phyloP scores from a whole-genome alignment of 2,113 vertebrate genomes.

The Nothocercus nigrocapillus region DNA sequence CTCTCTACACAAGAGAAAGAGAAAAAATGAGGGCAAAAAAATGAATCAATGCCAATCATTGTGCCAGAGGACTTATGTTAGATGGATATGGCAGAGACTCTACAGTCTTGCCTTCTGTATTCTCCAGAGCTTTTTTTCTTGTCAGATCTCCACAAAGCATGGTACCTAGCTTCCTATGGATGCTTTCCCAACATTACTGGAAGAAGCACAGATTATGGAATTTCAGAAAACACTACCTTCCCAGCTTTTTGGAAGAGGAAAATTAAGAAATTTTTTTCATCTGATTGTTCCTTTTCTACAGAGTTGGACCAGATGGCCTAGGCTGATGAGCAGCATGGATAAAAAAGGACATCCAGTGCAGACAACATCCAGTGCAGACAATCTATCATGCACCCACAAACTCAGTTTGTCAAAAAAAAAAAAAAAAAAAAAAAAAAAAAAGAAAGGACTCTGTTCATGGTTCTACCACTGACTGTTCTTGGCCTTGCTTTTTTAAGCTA shows the following conservation, averaged over 20 bases:
- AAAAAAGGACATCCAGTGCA: background rate
- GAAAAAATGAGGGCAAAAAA: background rate
- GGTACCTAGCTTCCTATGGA: background rate
- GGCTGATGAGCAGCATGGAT: background rate
- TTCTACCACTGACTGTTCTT: background rate
- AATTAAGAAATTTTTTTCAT: background rate
- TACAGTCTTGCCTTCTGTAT: background rate
- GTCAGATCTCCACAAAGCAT: background rate
- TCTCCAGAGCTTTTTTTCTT: background rate
- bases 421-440: background rate
- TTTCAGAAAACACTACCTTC: background rate
- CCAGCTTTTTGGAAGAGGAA: background rate
- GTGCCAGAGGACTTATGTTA: background rate
- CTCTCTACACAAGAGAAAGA: background rate
- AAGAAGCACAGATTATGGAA: background rate
- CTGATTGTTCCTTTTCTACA: background rate
- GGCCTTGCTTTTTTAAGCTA: background rate
- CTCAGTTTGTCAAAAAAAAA: background rate
- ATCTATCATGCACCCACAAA: background rate
- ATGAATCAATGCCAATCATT: background rate
- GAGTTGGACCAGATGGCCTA: background rate
- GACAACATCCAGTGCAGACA: background rate
- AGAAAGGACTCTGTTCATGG: background rate
- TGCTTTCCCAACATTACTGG: background rate
- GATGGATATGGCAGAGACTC: background rate